phyloP scores from a whole-genome alignment of 1,140 invertebrate species.

The Hyphantria cunea region DNA sequence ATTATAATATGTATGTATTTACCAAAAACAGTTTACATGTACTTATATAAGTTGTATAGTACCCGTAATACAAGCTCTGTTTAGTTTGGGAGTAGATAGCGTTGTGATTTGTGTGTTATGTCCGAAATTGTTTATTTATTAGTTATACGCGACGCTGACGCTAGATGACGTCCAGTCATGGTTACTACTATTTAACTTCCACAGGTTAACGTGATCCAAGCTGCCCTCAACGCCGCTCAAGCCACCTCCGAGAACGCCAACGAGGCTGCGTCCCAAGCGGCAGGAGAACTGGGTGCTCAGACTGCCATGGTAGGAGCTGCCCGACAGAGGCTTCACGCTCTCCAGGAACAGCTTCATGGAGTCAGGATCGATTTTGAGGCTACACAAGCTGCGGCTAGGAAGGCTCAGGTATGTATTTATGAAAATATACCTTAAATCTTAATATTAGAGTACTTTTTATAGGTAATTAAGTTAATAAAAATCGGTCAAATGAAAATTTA shows the following conservation, averaged over 20 bases:
- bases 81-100: too few species aligned
- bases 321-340: slow-evolving; percentile 82
- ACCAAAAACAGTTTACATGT: too few species aligned
- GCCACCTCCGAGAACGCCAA: slow-evolving; percentile 85
- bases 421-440: background rate
- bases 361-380: slow-evolving; percentile 87
- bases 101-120: too few species aligned
- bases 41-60: too few species aligned
- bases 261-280: slow-evolving; percentile 85
- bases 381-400: slow-evolving; percentile 84
- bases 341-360: slow-evolving; percentile 84
- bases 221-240: slow-evolving; percentile 86
- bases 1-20: too few species aligned
- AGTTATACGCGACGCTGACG: too few species aligned
- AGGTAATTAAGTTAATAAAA: background rate
- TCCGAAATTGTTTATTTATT: too few species aligned
- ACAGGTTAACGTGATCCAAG: slow-evolving; percentile 84
- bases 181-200: too few species aligned
- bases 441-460: too few species aligned
- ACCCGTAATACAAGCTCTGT: too few species aligned
- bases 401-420: slow-evolving; percentile 77
- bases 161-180: too few species aligned
- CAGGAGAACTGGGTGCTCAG: slow-evolving; percentile 86
- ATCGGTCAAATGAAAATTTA: too few species aligned
- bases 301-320: slow-evolving; percentile 88